These are phyloP conservation scores for Podilymbus podiceps DNA, from an alignment of 2,113 vertebrate genomes.

Conservation along the genomic window DNA sequence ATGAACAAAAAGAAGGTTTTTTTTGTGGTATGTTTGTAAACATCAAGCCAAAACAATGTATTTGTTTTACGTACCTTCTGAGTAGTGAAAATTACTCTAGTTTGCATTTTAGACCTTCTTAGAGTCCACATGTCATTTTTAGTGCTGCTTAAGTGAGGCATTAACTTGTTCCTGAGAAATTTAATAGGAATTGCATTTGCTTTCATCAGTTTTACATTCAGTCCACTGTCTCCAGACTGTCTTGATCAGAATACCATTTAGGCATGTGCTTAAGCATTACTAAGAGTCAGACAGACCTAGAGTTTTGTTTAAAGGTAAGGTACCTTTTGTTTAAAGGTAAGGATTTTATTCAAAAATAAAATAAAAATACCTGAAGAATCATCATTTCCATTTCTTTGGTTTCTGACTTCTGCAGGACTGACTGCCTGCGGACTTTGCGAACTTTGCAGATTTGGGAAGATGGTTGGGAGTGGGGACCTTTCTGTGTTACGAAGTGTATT, in stretches of 20 bases:
- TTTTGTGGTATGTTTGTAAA: not conserved
- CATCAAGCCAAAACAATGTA: not conserved
- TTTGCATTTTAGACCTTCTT: not conserved
- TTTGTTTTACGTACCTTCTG: not conserved
- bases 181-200: not conserved
- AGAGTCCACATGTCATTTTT: not conserved
- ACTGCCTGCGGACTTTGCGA: not conserved
- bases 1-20: not conserved
- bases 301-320: not conserved
- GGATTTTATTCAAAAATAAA: not conserved
- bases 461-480: not conserved
- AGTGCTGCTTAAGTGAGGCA: not conserved
- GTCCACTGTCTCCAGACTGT: not conserved
- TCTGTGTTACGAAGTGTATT: accelerated
- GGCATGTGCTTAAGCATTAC: not conserved
- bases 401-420: not conserved
- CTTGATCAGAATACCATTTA: not conserved
- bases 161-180: not conserved
- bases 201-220: not conserved
- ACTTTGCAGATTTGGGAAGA: not conserved
- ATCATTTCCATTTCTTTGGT: not conserved
- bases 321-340: not conserved
- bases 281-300: not conserved
- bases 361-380: not conserved
- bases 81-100: not conserved